These are phyloP conservation scores for Mesaphorura yosii DNA, from an alignment of 1,140 invertebrate species.

Conservation along the genomic window DNA sequence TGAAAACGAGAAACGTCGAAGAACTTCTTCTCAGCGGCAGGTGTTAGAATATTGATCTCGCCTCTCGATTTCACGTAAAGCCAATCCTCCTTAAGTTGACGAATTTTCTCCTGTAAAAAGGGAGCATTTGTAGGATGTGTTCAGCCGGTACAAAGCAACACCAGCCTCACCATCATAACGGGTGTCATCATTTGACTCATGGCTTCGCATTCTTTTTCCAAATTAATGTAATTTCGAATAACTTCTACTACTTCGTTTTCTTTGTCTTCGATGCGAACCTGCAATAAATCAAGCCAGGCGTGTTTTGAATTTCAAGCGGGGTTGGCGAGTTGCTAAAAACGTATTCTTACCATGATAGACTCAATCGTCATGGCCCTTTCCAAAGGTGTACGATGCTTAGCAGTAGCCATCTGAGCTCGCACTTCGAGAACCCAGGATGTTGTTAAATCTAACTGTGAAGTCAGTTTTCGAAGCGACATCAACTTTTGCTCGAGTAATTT, in stretches of 20 bases:
- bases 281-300: neutral
- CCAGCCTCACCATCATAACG: slow-evolving; percentile 24
- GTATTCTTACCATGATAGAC: slow-evolving; percentile 48
- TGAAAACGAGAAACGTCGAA: no score
- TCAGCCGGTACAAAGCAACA: neutral
- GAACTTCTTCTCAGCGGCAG: slow-evolving; percentile 20
- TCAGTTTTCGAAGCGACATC: slow-evolving; percentile 46
- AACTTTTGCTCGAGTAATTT: slow-evolving; percentile 49
- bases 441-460: slow-evolving; percentile 43
- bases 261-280: slow-evolving; percentile 41
- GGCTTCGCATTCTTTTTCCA: slow-evolving; percentile 42
- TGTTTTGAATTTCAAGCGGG: neutral
- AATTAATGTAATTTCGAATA: slow-evolving; percentile 54
- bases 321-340: neutral
- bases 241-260: slow-evolving; percentile 53
- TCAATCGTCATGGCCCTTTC: slow-evolving; percentile 45
- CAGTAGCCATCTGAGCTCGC: slow-evolving; percentile 29
- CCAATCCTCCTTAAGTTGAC: slow-evolving; percentile 50
- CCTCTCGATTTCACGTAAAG: slow-evolving; percentile 42
- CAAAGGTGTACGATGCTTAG: slow-evolving; percentile 37
- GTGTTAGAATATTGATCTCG: slow-evolving; percentile 31
- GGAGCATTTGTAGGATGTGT: neutral
- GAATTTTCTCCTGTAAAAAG: slow-evolving; percentile 40
- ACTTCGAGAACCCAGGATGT: slow-evolving; percentile 14
- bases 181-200: slow-evolving; percentile 23